Conservation (phyloP, 2,113 vertebrate genomes). For the Mohoua ochrocephala region DNA sequence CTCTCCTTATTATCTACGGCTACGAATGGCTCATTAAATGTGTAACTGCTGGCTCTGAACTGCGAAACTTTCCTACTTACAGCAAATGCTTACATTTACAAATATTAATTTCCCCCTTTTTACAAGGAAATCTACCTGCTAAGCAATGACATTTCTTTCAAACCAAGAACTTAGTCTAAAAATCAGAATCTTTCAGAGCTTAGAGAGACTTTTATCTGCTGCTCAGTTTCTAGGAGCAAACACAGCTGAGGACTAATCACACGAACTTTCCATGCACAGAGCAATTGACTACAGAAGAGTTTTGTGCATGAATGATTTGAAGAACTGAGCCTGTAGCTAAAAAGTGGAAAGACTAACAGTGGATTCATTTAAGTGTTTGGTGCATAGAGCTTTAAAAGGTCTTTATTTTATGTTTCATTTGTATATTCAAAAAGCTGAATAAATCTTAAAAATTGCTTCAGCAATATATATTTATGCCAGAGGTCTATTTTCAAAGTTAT, state of each 20-base stretch:
- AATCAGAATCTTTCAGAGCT: background rate
- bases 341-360: background rate
- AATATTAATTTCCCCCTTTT: background rate
- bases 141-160: background rate
- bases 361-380: background rate
- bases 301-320: background rate
- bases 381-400: background rate
- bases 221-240: background rate
- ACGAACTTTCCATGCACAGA: background rate
- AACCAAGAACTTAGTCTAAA: background rate
- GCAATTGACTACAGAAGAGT: background rate
- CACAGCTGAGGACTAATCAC: background rate
- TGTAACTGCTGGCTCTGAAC: slow-evolving; percentile 24
- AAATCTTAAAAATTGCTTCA: slow-evolving; percentile 4
- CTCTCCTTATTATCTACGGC: background rate
- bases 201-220: background rate
- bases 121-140: background rate
- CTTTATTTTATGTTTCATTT: background rate
- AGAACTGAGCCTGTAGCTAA: background rate
- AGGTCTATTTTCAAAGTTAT: slow-evolving; percentile 10
- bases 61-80: slow-evolving; percentile 28
- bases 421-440: background rate
- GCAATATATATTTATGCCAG: background rate
- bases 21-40: slow-evolving; percentile 50
- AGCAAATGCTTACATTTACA: slow-evolving; percentile 17